Conservation (phyloP, 2,113 vertebrate genomes). For the Larimichthys crocea region DNA sequence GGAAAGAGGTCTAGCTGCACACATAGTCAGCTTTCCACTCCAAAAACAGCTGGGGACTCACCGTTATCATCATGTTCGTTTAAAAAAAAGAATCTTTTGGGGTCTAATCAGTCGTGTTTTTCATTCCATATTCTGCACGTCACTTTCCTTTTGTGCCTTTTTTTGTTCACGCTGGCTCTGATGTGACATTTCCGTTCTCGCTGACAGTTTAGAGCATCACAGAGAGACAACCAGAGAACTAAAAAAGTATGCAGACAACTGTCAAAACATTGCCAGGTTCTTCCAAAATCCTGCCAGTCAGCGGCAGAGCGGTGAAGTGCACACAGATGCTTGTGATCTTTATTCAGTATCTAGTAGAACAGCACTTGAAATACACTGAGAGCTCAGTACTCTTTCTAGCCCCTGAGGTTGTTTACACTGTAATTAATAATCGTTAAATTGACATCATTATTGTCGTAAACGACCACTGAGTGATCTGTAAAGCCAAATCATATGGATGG, state of each 20-base stretch:
- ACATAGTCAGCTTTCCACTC: slow-evolving; percentile 16
- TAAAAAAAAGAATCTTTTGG: slow-evolving; percentile 29
- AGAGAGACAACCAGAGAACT: slow-evolving; percentile 37
- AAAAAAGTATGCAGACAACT: slow-evolving; percentile 48
- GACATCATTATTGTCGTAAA: slow-evolving; percentile 1
- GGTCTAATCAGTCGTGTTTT: slow-evolving; percentile 47
- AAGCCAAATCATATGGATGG: neutral
- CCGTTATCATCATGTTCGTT: slow-evolving; percentile 13
- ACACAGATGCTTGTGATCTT: slow-evolving; percentile 47
- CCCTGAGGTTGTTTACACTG: slow-evolving; percentile 12
- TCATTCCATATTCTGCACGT: slow-evolving; percentile 45
- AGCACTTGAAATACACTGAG: slow-evolving; percentile 34
- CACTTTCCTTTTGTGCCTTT: slow-evolving; percentile 41
- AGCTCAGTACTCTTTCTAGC: neutral
- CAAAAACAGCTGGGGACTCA: slow-evolving; percentile 7
- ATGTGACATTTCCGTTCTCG: slow-evolving; percentile 52
- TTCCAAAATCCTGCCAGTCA: slow-evolving; percentile 53
- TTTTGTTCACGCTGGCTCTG: slow-evolving; percentile 48
- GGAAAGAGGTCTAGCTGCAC: neutral
- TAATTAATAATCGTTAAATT: slow-evolving; percentile 23
- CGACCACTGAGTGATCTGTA: neutral
- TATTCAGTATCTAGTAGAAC: slow-evolving; percentile 39
- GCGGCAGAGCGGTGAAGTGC: slow-evolving; percentile 21
- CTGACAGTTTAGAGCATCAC: slow-evolving; percentile 48
- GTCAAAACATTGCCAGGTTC: slow-evolving; percentile 57